These are phyloP conservation scores for Nyctibius grandis DNA, from an alignment of 2,797 vertebrate species.

Conservation along the genomic window DNA sequence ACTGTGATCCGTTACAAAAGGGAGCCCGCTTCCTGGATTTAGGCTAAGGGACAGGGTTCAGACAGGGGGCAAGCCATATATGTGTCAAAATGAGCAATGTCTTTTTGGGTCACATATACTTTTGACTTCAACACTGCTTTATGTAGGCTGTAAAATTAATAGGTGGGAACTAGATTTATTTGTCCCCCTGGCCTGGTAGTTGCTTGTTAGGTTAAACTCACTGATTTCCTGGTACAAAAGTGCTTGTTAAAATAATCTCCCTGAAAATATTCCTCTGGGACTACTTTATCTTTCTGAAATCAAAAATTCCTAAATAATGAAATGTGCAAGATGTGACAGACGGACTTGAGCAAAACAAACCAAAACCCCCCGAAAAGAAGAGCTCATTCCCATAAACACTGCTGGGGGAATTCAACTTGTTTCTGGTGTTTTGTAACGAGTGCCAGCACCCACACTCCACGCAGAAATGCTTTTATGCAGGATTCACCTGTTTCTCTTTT, in stretches of 20 bases:
- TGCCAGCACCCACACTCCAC: neutral
- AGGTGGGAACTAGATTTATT: slow-evolving; percentile 82
- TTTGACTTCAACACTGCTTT: slow-evolving; percentile 76
- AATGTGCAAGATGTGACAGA: neutral
- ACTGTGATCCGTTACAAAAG: slow-evolving; percentile 39
- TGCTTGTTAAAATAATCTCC: slow-evolving; percentile 80
- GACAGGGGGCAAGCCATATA: slow-evolving; percentile 73
- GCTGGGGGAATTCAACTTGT: neutral
- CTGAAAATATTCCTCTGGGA: slow-evolving; percentile 71
- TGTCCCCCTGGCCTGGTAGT: slow-evolving; percentile 72
- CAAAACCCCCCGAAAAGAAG: neutral
- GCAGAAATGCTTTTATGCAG: too few relatives aligned
- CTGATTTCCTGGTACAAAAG: slow-evolving; percentile 82
- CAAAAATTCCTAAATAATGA: neutral
- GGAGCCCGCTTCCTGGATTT: slow-evolving; percentile 69
- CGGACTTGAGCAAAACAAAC: neutral
- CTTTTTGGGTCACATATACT: slow-evolving; percentile 76
- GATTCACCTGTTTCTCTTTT: neutral
- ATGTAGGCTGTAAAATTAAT: slow-evolving; percentile 77
- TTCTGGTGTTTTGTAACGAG: neutral
- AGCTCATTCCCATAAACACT: neutral
- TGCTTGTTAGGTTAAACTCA: slow-evolving; percentile 82
- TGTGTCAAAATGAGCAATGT: slow-evolving; percentile 80
- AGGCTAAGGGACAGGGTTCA: slow-evolving; percentile 75
- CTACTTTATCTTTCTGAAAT: slow-evolving; percentile 66